phyloP scores from a whole-genome alignment of 2,113 vertebrate genomes.

The Cricetomys ansorgei region DNA sequence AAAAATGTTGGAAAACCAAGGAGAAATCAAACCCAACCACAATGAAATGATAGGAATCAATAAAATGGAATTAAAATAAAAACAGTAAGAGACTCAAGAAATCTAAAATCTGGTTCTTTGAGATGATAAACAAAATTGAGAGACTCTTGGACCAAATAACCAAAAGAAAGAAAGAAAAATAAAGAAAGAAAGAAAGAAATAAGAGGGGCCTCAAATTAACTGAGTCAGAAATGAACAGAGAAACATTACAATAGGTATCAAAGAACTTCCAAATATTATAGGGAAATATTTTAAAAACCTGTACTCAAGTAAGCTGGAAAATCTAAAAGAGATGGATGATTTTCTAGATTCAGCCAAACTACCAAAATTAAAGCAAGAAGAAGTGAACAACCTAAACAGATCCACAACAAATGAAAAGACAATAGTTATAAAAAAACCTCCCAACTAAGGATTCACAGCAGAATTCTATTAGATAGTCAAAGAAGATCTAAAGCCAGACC shows the following conservation, averaged over 20 bases:
- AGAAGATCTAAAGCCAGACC: not conserved
- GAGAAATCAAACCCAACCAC: not conserved
- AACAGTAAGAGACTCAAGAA: not conserved
- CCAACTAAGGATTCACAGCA: not conserved
- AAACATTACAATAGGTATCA: not conserved
- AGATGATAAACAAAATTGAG: not conserved
- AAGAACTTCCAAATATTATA: not conserved
- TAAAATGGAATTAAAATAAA: not conserved
- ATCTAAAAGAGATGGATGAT: not conserved
- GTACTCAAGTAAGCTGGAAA: not conserved
- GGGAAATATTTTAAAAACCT: not conserved
- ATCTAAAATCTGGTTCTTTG: not conserved
- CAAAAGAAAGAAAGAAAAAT: not conserved
- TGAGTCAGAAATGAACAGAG: not conserved
- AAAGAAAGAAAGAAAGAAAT: not conserved
- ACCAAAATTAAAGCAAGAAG: too few relatives aligned
- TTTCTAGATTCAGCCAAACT: not conserved
- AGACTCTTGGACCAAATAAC: not conserved
- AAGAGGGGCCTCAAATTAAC: not conserved
- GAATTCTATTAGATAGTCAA: not conserved
- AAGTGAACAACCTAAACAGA: too few relatives aligned
- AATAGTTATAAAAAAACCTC: too few relatives aligned
- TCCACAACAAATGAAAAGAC: too few relatives aligned
- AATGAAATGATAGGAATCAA: not conserved
- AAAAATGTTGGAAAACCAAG: not conserved